phyloP scores from a whole-genome alignment of 2,113 vertebrate species.

The Echinops telfairi region DNA sequence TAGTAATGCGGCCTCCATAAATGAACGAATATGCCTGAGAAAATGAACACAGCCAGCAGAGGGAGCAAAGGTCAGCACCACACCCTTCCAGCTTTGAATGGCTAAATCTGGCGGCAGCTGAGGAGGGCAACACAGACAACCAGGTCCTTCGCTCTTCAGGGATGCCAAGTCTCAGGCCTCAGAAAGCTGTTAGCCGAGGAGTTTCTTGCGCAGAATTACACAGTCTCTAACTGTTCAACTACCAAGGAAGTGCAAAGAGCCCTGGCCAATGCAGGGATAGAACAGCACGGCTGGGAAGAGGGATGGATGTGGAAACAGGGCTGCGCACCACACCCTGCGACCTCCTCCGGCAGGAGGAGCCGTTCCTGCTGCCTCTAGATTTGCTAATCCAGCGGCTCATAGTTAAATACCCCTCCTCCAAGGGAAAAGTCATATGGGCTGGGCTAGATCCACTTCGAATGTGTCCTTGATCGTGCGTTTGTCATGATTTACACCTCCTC shows the following conservation, averaged over 20 bases:
- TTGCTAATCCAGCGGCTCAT: slow-evolving; percentile 6
- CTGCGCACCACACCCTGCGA: not conserved
- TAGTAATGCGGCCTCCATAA: slow-evolving; percentile 62
- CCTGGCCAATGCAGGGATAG: not conserved
- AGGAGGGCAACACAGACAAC: not conserved
- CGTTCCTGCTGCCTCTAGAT: not conserved
- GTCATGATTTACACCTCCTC: not conserved
- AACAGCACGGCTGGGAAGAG: not conserved
- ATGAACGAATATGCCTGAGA: slow-evolving; percentile 49
- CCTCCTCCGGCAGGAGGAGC: not conserved
- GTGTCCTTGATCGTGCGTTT: not conserved
- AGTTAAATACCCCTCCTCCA: slow-evolving; percentile 22
- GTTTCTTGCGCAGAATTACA: slow-evolving; percentile 7
- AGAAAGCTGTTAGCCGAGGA: not conserved
- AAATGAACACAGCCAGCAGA: slow-evolving; percentile 71
- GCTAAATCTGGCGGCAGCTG: not conserved
- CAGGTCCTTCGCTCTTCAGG: not conserved
- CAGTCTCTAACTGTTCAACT: slow-evolving; percentile 20
- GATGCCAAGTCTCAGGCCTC: not conserved
- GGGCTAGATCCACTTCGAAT: not conserved
- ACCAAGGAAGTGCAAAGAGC: slow-evolving; percentile 8
- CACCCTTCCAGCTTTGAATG: not conserved
- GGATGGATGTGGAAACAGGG: slow-evolving; percentile 13
- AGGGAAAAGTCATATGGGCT: slow-evolving; percentile 1
- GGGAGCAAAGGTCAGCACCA: slow-evolving; percentile 61